Percentiles rank a stretch among this genome's conserved stretches.
phyloP scores from a whole-genome alignment of 2,888 invertebrate genomes.

The Thelaira solivaga region DNA sequence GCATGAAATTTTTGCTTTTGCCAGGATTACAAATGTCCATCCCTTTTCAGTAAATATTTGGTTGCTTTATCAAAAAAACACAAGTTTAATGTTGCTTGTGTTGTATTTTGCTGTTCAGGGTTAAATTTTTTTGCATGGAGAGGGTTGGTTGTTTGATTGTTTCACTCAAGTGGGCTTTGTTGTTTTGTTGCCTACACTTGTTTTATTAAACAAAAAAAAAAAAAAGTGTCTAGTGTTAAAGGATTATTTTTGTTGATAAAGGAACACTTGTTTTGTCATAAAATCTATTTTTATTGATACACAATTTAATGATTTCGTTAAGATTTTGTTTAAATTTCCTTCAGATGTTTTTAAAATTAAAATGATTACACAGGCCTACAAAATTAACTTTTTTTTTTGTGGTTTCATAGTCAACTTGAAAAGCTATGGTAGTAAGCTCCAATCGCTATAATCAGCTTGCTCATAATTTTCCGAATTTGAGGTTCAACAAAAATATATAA shows the following conservation, averaged over 20 bases:
- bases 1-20: slow-evolving; percentile 39
- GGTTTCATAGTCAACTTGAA: too few species aligned
- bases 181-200: slow-evolving; percentile 9
- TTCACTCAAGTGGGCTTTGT: slow-evolving; percentile 41
- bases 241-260: slow-evolving; percentile 41
- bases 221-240: slow-evolving; percentile 43
- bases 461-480: too few species aligned
- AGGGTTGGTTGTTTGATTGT: slow-evolving; percentile 50
- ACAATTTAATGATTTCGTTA: background rate
- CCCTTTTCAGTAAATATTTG: slow-evolving; percentile 12
- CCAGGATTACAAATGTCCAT: background rate
- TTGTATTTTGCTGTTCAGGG: slow-evolving; percentile 11
- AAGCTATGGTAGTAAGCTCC: too few species aligned
- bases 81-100: background rate
- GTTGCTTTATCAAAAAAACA: background rate
- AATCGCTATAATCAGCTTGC: too few species aligned
- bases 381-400: too few species aligned
- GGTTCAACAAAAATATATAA: too few species aligned
- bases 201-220: background rate
- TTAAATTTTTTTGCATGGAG: slow-evolving; percentile 24
- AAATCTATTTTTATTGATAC: slow-evolving; percentile 5
- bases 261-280: slow-evolving; percentile 28
- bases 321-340: too few species aligned
- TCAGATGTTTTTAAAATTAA: too few species aligned
- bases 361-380: too few species aligned